Conservation (phyloP, 2,113 vertebrate species). For the Buteo buteo region DNA sequence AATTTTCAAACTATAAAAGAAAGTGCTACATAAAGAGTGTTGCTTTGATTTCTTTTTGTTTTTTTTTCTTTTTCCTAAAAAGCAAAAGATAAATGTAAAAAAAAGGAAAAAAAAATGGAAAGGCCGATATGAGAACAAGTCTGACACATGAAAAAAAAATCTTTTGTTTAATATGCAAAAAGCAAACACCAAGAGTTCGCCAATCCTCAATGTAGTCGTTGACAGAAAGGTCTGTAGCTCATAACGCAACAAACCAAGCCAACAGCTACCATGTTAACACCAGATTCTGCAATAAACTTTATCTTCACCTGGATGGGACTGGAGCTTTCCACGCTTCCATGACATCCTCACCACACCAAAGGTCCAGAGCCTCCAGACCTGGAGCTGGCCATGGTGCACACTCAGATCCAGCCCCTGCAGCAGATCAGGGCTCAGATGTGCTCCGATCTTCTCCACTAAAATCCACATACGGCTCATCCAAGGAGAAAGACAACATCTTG, state of each 20-base stretch:
- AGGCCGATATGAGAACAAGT: neutral
- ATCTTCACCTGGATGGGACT: neutral
- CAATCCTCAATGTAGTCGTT: neutral
- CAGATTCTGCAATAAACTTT: neutral
- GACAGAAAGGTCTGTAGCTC: neutral
- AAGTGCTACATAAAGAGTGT: neutral
- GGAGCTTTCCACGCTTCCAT: neutral
- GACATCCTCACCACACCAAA: neutral
- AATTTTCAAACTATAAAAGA: neutral
- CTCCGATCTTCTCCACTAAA: neutral
- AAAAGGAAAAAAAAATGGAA: neutral
- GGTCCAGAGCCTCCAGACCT: neutral
- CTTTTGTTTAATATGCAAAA: neutral
- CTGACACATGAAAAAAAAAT: neutral
- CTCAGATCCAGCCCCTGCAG: neutral
- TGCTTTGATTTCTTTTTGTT: neutral
- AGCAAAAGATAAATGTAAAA: neutral
- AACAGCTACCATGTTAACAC: neutral
- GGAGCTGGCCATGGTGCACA: fast-evolving
- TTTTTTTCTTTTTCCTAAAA: neutral
- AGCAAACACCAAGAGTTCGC: neutral
- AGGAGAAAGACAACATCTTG: neutral
- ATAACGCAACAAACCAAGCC: neutral
- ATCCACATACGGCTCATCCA: neutral
- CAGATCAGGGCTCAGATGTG: neutral